These are phyloP conservation scores for Acrocephalus scirpaceus DNA, from an alignment of 2,797 vertebrate species.

Conservation along the genomic window DNA sequence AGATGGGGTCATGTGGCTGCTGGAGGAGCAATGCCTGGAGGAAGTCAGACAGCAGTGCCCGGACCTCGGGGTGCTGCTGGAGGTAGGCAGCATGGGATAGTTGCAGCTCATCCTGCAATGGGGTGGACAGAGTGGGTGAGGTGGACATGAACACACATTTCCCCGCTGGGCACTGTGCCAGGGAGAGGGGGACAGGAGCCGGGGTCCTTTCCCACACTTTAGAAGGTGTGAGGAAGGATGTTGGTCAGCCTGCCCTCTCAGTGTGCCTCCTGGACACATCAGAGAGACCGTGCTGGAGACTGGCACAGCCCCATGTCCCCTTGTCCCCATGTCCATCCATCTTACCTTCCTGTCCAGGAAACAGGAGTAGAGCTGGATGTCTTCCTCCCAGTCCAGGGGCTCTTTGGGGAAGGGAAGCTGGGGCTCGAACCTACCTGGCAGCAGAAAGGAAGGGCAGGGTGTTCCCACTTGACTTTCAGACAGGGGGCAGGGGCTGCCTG, in stretches of 20 bases:
- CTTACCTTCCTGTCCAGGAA: conserved; percentile 91
- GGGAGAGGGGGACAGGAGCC: neutral
- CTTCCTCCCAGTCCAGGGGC: conserved; percentile 86
- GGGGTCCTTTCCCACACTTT: neutral
- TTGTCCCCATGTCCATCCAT: conserved; percentile 78
- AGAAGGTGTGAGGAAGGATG: neutral
- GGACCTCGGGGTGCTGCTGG: conserved; percentile 86
- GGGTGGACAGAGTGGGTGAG: neutral
- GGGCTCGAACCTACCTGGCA: conserved; percentile 49
- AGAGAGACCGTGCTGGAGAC: neutral
- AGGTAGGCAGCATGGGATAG: conserved; percentile 81
- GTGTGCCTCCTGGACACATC: neutral
- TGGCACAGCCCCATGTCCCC: neutral
- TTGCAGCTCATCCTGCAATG: conserved; percentile 84
- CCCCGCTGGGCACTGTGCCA: fast-evolving
- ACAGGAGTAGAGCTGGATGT: conserved; percentile 83
- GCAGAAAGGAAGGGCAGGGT: neutral
- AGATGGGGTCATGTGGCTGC: conserved; percentile 83
- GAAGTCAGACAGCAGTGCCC: conserved; percentile 85
- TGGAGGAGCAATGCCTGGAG: conserved; percentile 87
- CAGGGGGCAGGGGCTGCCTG: fast-evolving
- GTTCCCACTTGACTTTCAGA: neutral
- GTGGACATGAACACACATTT: neutral
- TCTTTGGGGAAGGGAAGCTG: conserved; percentile 76
- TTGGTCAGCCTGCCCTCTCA: neutral